These are phyloP conservation scores for Alosa sapidissima DNA, from an alignment of 2,797 vertebrate species.

Conservation along the genomic window DNA sequence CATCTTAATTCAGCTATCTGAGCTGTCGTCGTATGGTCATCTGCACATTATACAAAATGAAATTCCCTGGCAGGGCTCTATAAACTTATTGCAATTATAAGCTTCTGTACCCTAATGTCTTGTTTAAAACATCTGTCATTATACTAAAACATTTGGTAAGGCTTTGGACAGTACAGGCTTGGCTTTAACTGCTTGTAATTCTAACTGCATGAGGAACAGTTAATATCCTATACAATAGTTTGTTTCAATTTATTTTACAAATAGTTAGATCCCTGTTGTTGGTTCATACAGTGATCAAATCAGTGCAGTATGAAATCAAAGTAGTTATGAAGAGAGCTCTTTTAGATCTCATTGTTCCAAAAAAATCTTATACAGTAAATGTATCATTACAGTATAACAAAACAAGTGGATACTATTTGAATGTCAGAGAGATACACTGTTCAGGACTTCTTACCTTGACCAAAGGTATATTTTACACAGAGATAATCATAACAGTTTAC, in stretches of 20 bases:
- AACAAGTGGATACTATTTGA: not conserved
- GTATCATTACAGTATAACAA: no score
- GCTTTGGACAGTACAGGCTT: not conserved
- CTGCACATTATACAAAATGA: constrained; percentile 7
- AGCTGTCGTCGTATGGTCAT: not conserved
- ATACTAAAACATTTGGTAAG: constrained; percentile 5
- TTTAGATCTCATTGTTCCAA: no score
- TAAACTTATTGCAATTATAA: constrained; percentile 16
- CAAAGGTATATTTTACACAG: not conserved
- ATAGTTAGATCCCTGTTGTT: not conserved
- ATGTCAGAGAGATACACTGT: not conserved
- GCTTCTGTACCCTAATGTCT: not conserved
- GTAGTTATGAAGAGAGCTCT: not conserved
- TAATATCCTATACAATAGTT: not conserved
- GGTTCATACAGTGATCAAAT: not conserved
- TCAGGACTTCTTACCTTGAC: not conserved
- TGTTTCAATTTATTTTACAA: not conserved
- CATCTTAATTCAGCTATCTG: not conserved
- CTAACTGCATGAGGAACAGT: not conserved
- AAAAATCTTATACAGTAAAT: no score
- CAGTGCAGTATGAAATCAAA: not conserved
- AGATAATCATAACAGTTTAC: not conserved
- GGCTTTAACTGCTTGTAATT: not conserved
- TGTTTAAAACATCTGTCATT: constrained; percentile 11
- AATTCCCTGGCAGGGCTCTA: constrained; percentile 7